Evolutionary conservation across 2,113 vertebrate genomes (phyloP).

Genomic region (Trematomus loennbergii): DNA sequence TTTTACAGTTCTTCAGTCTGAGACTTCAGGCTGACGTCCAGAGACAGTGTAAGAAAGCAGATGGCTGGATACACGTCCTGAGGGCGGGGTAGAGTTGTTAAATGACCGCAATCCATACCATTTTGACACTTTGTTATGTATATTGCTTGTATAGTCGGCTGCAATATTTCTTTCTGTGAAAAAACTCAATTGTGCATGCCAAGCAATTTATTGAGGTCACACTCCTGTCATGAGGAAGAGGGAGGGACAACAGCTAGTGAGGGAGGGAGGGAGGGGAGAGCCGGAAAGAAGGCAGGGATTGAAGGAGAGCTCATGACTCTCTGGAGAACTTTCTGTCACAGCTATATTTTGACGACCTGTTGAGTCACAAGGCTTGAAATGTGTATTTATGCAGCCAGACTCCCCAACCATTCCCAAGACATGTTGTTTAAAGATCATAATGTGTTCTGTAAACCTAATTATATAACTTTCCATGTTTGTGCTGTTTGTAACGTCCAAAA

Average conservation of each 20-base stretch:
- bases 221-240: slow-evolving; percentile 54
- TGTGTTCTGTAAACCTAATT: slow-evolving; percentile 37
- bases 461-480: background rate
- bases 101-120: slow-evolving; percentile 9
- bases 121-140: slow-evolving; percentile 8
- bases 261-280: slow-evolving; percentile 12
- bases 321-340: slow-evolving; percentile 28
- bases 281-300: slow-evolving; percentile 20
- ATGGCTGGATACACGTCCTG: slow-evolving; percentile 19
- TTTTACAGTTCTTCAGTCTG: slow-evolving; percentile 19
- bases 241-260: slow-evolving; percentile 19
- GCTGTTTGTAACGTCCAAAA: background rate
- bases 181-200: background rate
- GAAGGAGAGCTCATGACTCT: slow-evolving; percentile 49
- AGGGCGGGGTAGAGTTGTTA: slow-evolving; percentile 28
- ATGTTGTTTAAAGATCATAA: slow-evolving; percentile 15
- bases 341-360: slow-evolving; percentile 56
- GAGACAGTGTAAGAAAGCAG: slow-evolving; percentile 48
- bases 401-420: slow-evolving; percentile 3
- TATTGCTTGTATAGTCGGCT: background rate
- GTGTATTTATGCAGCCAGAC: slow-evolving; percentile 47
- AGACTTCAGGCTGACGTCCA: slow-evolving; percentile 16
- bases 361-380: slow-evolving; percentile 56
- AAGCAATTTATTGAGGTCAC: slow-evolving; percentile 34
- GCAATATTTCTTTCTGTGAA: background rate